Percentiles rank a stretch among this genome's conserved stretches.
Evolutionary conservation across 1,140 invertebrate species (phyloP).

Genomic region (Centruroides vittatus): DNA sequence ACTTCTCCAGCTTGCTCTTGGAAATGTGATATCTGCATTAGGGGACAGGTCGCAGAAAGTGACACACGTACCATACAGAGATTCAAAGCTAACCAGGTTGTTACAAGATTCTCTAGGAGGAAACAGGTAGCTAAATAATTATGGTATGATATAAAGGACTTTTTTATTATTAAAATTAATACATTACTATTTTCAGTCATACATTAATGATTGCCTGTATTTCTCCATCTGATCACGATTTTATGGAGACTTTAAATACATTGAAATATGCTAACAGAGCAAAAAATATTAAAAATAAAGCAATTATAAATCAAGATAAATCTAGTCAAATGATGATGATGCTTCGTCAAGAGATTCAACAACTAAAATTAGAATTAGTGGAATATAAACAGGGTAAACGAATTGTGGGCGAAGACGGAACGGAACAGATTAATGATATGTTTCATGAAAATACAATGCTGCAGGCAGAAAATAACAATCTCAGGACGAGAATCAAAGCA

Average conservation of each 20-base stretch:
- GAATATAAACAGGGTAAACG: conserved; percentile 66
- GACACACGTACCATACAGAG: conserved; percentile 84
- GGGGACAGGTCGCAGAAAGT: conserved; percentile 76
- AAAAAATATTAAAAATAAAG: conserved; percentile 91
- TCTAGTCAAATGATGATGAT: conserved; percentile 80
- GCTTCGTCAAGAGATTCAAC: conserved; percentile 70
- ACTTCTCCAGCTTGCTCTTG: conserved; percentile 53
- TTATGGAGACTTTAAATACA: conserved; percentile 96
- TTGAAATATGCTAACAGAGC: conserved; percentile 94
- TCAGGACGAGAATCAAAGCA: conserved; percentile 75
- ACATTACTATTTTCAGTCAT: conserved; percentile 36
- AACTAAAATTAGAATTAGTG: conserved; percentile 73
- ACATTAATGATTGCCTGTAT: conserved; percentile 98
- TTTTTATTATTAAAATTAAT: background rate
- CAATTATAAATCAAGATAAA: conserved; percentile 86
- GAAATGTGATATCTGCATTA: conserved; percentile 92
- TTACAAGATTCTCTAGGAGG: conserved; percentile 94
- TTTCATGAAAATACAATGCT: conserved; percentile 91
- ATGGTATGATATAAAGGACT: background rate
- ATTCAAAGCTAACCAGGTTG: conserved; percentile 86
- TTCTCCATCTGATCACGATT: conserved; percentile 91
- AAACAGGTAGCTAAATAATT: conserved; percentile 34
- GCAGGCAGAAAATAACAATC: conserved; percentile 67
- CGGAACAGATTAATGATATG: conserved; percentile 77
- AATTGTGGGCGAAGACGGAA: conserved; percentile 68